Percentiles rank a stretch among this genome's conserved stretches.
Evolutionary conservation across 1,140 invertebrate genomes (phyloP).

Genomic region (Papilio polyxenes): DNA sequence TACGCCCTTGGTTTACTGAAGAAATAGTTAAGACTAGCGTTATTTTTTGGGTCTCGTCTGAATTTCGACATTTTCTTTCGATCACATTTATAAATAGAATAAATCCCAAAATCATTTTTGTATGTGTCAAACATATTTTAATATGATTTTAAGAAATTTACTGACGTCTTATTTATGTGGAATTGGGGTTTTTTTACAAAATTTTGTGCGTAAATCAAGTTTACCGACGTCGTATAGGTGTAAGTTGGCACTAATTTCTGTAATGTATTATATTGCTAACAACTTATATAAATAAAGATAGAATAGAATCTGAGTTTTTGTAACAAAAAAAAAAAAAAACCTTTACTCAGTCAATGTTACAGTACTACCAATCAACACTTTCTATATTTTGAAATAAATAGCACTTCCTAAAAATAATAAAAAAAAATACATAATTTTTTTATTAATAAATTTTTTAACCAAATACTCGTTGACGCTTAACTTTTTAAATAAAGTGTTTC

Average conservation of each 20-base stretch:
- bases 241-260: conserved; percentile 1
- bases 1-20: conserved; percentile 8
- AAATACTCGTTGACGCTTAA: not conserved
- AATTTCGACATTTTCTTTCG: no score
- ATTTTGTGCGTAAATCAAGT: not conserved
- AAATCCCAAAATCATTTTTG: no score
- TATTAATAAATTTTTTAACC: no score
- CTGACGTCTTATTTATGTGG: not conserved
- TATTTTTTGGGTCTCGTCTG: not conserved
- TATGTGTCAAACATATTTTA: no score
- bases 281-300: not conserved
- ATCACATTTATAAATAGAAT: no score
- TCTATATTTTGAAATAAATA: not conserved
- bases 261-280: not conserved
- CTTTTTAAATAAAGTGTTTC: not conserved
- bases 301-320: not conserved
- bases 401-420: no score
- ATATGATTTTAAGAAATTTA: not conserved
- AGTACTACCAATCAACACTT: not conserved
- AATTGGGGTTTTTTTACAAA: not conserved
- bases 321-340: not conserved
- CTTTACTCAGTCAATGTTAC: not conserved
- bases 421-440: no score
- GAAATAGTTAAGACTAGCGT: not conserved
- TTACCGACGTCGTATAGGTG: not conserved